A percentile compares a stretch with the other conserved stretches of the same genome.
These are phyloP conservation scores for Epirrhoe tristata DNA, from an alignment of 2,888 invertebrate species.

Conservation along the genomic window DNA sequence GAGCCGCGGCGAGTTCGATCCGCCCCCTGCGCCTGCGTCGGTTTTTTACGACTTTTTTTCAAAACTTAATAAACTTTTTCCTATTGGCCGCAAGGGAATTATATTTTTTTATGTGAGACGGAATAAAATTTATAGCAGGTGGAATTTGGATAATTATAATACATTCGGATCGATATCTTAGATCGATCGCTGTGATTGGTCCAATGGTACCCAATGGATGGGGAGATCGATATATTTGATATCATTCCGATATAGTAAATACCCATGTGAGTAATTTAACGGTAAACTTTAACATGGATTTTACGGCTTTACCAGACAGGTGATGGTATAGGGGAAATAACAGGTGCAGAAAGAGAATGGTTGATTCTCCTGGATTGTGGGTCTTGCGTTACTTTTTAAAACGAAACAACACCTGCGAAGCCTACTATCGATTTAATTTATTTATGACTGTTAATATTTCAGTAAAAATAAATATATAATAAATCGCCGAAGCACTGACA, in stretches of 20 bases:
- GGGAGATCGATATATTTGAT: constrained; percentile 52
- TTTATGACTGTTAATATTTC: too few relatives aligned
- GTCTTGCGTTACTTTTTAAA: neutral
- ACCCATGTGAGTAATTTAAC: neutral
- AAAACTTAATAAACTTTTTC: constrained; percentile 78
- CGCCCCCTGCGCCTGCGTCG: constrained; percentile 73
- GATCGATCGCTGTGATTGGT: constrained; percentile 54
- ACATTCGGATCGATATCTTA: constrained; percentile 58
- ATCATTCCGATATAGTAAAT: constrained; percentile 1
- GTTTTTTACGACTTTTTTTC: constrained; percentile 67
- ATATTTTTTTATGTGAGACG: constrained; percentile 64
- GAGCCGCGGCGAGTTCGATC: constrained; percentile 65
- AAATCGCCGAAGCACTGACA: too few relatives aligned
- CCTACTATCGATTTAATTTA: neutral
- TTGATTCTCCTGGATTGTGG: neutral
- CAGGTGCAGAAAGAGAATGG: neutral
- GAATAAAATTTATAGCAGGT: constrained; percentile 83
- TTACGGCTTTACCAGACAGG: neutral
- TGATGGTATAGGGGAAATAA: neutral
- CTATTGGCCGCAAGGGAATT: constrained; percentile 80
- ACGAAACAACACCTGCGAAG: neutral
- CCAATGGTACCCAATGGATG: constrained; percentile 59
- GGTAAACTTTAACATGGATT: neutral
- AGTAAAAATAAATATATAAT: too few relatives aligned
- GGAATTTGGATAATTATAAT: constrained; percentile 62